Conservation (phyloP, 2,888 invertebrate species). For the Chloroclystis v-ata region DNA sequence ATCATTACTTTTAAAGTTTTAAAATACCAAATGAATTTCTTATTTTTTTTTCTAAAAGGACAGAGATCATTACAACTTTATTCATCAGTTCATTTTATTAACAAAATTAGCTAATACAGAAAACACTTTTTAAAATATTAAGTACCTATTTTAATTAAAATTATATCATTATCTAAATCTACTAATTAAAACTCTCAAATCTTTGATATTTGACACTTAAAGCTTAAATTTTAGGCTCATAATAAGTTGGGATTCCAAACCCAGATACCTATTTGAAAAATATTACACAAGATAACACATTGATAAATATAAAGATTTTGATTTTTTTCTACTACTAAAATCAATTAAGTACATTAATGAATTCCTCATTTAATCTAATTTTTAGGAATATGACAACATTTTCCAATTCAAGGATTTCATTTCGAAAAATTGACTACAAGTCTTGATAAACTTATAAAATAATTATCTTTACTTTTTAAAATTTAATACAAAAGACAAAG, state of each 20-base stretch:
- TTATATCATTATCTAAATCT: conserved; percentile 3
- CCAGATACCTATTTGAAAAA: background rate
- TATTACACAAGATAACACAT: too few relatives aligned
- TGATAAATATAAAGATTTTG: too few relatives aligned
- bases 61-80: conserved; percentile 1
- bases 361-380: too few relatives aligned
- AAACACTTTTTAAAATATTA: background rate
- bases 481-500: too few relatives aligned
- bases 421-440: too few relatives aligned
- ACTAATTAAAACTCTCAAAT: conserved; percentile 33
- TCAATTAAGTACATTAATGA: too few relatives aligned
- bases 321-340: too few relatives aligned
- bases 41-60: background rate
- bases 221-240: conserved; percentile 64
- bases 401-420: too few relatives aligned
- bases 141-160: conserved; percentile 1
- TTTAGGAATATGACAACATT: too few relatives aligned
- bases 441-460: too few relatives aligned
- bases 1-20: too few relatives aligned
- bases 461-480: too few relatives aligned
- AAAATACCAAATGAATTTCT: background rate
- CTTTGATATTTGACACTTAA: conserved; percentile 70
- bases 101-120: background rate
- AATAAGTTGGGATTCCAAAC: conserved; percentile 9
- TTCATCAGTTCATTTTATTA: background rate